Conservation (phyloP, 92 coral and sea anemone genomes). For the Palythoa grandis region DNA sequence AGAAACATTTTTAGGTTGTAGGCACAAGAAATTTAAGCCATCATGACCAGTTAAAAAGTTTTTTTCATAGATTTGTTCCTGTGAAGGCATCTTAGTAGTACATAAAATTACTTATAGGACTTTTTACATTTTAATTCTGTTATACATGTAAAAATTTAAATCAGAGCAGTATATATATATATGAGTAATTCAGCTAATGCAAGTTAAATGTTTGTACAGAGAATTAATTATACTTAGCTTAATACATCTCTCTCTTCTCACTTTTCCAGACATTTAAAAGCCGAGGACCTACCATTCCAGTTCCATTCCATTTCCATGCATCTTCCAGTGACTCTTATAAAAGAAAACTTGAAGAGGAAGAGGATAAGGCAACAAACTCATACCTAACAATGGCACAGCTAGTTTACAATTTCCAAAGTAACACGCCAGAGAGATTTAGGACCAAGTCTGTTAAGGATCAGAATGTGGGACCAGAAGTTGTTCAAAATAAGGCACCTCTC, state of each 20-base stretch:
- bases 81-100: too few relatives aligned
- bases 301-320: slow-evolving; percentile 83
- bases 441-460: slow-evolving; percentile 62
- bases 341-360: slow-evolving; percentile 79
- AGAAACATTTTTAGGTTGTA: slow-evolving; percentile 16
- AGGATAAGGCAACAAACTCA: slow-evolving; percentile 61
- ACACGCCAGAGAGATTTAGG: slow-evolving; percentile 92
- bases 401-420: slow-evolving; percentile 82
- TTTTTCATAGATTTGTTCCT: not conserved
- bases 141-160: too few relatives aligned
- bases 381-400: slow-evolving; percentile 93
- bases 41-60: not conserved
- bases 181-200: too few relatives aligned
- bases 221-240: not conserved
- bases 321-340: slow-evolving; percentile 56
- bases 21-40: not conserved
- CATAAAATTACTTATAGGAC: too few relatives aligned
- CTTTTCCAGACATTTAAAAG: slow-evolving; percentile 77
- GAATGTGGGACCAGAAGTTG: slow-evolving; percentile 59
- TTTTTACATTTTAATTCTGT: too few relatives aligned
- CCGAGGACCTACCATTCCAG: slow-evolving; percentile 81
- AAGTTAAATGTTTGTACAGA: too few relatives aligned
- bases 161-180: too few relatives aligned
- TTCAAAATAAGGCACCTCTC: slow-evolving; percentile 32
- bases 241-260: not conserved